A percentile compares a stretch with the other conserved stretches of the same genome.
These are phyloP conservation scores for Steinernema scapterisci DNA, from an alignment of 2,888 invertebrate species.

Conservation along the genomic window DNA sequence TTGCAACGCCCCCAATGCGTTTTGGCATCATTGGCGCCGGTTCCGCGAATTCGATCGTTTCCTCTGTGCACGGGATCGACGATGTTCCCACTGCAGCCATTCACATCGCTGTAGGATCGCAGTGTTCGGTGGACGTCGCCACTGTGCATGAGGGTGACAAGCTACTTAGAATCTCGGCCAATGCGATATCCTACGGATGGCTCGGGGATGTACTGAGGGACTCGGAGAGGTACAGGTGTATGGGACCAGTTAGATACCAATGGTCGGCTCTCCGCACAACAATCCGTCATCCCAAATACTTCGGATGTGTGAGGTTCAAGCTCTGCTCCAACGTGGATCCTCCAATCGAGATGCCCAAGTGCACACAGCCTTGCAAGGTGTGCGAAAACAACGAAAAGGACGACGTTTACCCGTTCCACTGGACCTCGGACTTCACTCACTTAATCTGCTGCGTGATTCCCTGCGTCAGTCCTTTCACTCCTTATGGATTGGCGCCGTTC, in stretches of 20 bases:
- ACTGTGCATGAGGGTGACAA: constrained; percentile 75
- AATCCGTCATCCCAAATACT: constrained; percentile 62
- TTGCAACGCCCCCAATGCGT: constrained; percentile 71
- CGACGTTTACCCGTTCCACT: constrained; percentile 45
- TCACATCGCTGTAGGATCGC: constrained; percentile 79
- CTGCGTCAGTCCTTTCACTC: constrained; percentile 60
- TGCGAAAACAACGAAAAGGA: constrained; percentile 47
- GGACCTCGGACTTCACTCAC: constrained; percentile 48
- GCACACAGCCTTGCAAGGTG: constrained; percentile 53
- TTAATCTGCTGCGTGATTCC: constrained; percentile 65
- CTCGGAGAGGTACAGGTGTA: constrained; percentile 82
- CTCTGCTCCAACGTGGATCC: constrained; percentile 40
- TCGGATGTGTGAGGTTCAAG: constrained; percentile 47
- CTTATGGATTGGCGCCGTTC: constrained; percentile 60
- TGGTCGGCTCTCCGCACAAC: constrained; percentile 64
- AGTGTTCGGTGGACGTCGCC: constrained; percentile 78
- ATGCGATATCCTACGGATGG: constrained; percentile 83
- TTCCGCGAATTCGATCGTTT: constrained; percentile 80
- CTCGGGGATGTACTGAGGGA: constrained; percentile 81
- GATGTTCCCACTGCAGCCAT: constrained; percentile 81
- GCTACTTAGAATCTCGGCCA: constrained; percentile 77
- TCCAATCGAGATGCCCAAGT: constrained; percentile 50
- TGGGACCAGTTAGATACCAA: constrained; percentile 81
- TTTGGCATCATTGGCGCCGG: constrained; percentile 77
- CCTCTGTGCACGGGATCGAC: constrained; percentile 81